A percentile compares a stretch with the other conserved stretches of the same genome.
Conservation (phyloP, 2,888 invertebrate genomes). For the Nephrotoma guestfalica region DNA sequence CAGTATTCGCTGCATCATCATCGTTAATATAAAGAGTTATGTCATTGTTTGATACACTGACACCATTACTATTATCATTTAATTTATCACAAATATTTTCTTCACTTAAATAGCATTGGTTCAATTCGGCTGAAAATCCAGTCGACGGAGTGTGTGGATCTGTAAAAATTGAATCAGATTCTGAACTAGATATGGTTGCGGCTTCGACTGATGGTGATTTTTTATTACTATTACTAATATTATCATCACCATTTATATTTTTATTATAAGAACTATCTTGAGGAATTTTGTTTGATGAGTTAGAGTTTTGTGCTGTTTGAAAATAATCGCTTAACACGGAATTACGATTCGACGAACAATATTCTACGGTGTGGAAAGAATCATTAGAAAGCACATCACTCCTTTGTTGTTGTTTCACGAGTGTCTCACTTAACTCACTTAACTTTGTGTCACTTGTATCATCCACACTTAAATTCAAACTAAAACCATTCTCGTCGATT, state of each 20-base stretch:
- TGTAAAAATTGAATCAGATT: conserved; percentile 60
- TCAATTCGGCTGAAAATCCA: conserved; percentile 42
- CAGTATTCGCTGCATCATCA: conserved; percentile 13
- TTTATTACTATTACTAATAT: background rate
- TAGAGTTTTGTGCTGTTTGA: background rate
- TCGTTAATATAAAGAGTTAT: background rate
- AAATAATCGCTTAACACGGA: background rate
- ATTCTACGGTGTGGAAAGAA: background rate
- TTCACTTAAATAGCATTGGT: conserved; percentile 47
- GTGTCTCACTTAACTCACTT: background rate
- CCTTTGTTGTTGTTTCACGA: background rate
- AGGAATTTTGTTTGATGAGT: background rate
- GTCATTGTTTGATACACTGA: background rate
- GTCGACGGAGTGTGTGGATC: conserved; percentile 52
- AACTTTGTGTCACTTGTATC: background rate
- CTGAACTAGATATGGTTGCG: conserved; percentile 51
- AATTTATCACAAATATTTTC: conserved; percentile 34
- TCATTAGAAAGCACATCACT: background rate
- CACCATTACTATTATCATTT: conserved; percentile 16
- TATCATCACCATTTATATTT: background rate
- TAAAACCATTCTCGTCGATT: background rate
- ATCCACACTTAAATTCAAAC: background rate
- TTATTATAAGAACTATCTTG: background rate
- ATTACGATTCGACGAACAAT: conserved; percentile 1
- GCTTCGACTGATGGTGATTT: background rate